These are phyloP conservation scores for Drosophila neoperkinsi DNA, from an alignment of 2,888 invertebrate genomes.

Conservation along the genomic window DNA sequence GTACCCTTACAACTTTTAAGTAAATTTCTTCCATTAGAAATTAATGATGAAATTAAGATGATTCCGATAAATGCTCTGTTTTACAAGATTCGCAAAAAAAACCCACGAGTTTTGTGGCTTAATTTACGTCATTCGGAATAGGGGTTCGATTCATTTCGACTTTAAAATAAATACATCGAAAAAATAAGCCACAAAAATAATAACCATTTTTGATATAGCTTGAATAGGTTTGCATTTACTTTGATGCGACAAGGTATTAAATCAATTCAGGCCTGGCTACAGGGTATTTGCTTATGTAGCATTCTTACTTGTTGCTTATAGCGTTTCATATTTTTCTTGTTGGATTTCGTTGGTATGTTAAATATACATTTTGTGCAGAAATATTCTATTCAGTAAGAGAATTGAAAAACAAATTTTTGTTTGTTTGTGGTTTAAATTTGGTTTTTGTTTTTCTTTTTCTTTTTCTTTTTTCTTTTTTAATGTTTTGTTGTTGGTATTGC, in stretches of 20 bases:
- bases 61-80: neutral
- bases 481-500: conserved; percentile 7
- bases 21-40: neutral
- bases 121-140: neutral
- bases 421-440: conserved; percentile 7
- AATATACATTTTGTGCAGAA: conserved; percentile 49
- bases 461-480: neutral
- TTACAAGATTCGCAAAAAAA: neutral
- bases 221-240: neutral
- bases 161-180: neutral
- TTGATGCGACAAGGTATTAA: neutral
- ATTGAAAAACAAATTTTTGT: conserved; percentile 6
- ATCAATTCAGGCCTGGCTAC: neutral
- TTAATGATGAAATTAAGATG: neutral
- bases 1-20: neutral
- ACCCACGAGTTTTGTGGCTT: neutral
- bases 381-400: conserved; percentile 26
- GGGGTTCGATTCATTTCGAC: neutral
- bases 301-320: neutral
- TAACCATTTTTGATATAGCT: neutral
- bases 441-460: neutral
- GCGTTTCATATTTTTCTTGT: conserved; percentile 8
- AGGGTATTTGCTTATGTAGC: neutral
- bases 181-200: neutral
- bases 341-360: conserved; percentile 35